phyloP scores from a whole-genome alignment of 1,140 invertebrate species.

The Caenorhabditis elegans region DNA sequence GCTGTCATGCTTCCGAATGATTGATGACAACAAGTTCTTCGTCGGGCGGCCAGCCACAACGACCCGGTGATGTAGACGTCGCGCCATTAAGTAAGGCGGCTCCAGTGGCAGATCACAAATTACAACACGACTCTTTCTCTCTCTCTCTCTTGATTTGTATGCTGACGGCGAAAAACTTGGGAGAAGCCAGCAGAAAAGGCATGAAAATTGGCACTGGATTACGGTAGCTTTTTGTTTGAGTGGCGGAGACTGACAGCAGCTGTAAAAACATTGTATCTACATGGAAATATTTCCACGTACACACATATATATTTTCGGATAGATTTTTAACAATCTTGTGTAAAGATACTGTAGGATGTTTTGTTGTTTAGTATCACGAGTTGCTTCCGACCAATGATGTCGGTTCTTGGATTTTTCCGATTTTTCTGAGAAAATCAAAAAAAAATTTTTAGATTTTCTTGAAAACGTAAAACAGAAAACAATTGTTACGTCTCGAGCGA shows the following conservation, averaged over 20 bases:
- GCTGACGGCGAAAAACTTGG: not conserved
- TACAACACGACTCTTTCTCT: not conserved
- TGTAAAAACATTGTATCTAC: not conserved
- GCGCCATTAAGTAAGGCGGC: not conserved
- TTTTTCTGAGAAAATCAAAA: no score
- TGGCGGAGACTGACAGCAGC: not conserved
- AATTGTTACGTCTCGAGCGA: no score
- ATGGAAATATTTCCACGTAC: no score
- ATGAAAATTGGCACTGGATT: slow-evolving; percentile 2
- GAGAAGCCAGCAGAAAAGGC: not conserved
- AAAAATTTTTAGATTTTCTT: no score
- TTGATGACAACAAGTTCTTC: slow-evolving; percentile 15
- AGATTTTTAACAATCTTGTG: no score
- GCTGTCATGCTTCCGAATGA: not conserved
- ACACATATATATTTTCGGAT: not conserved
- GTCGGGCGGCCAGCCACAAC: no score
- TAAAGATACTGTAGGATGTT: no score
- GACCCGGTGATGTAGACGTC: not conserved
- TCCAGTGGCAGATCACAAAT: not conserved
- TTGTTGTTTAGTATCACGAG: no score
- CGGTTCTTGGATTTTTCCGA: no score
- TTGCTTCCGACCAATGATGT: no score
- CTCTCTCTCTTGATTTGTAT: not conserved
- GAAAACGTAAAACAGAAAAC: no score
- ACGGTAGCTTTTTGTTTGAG: not conserved